Conservation (phyloP, 2,888 invertebrate species). For the Chouioia cunea region DNA sequence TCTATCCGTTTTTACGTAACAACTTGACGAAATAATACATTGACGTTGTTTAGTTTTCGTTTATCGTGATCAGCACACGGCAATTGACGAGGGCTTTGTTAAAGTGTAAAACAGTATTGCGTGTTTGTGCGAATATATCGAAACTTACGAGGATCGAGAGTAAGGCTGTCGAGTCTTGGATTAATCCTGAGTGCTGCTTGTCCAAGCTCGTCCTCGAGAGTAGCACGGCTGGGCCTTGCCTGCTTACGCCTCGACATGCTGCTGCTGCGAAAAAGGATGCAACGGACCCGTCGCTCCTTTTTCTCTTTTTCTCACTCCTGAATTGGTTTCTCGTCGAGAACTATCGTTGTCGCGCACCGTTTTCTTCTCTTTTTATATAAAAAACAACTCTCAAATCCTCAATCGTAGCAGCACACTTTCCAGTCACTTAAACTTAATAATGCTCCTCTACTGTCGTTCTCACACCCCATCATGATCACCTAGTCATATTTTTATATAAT, state of each 20-base stretch:
- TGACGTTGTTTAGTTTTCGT: too few relatives aligned
- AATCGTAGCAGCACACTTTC: too few relatives aligned
- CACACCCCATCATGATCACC: constrained; percentile 31
- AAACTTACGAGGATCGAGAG: constrained; percentile 36
- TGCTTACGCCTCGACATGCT: constrained; percentile 68
- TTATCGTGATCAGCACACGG: too few relatives aligned
- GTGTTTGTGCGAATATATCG: not conserved
- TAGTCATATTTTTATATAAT: too few relatives aligned
- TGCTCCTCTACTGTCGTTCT: constrained; percentile 32
- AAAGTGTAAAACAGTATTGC: too few relatives aligned
- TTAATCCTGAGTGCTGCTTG: constrained; percentile 35
- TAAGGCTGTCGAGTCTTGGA: constrained; percentile 29
- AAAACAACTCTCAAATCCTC: not conserved
- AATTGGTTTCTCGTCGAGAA: not conserved
- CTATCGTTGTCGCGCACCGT: not conserved
- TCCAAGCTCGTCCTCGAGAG: constrained; percentile 66
- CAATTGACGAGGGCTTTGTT: too few relatives aligned
- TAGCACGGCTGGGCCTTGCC: constrained; percentile 68
- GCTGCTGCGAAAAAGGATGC: constrained; percentile 26
- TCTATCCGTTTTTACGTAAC: too few relatives aligned
- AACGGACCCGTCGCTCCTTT: constrained; percentile 46
- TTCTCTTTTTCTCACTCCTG: constrained; percentile 28
- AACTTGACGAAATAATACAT: too few relatives aligned
- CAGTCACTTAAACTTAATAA: too few relatives aligned
- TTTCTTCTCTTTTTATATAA: not conserved